Conservation (phyloP, 2,113 vertebrate species). For the Calypte anna region DNA sequence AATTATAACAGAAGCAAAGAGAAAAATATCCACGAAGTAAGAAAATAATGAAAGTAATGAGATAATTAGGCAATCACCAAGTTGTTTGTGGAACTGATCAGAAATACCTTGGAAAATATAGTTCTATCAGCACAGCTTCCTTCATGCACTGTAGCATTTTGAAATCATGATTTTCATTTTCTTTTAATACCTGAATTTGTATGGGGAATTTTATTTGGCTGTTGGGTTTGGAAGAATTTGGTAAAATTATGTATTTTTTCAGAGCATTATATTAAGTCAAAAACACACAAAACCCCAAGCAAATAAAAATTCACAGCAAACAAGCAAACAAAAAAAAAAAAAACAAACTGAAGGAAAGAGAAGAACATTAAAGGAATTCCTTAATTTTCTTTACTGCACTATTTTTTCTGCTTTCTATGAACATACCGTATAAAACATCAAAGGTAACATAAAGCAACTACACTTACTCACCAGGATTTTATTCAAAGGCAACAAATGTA, state of each 20-base stretch:
- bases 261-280: neutral
- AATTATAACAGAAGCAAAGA: neutral
- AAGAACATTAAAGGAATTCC: neutral
- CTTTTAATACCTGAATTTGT: neutral
- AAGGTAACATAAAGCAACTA: neutral
- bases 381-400: neutral
- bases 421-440: neutral
- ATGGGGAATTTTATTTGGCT: neutral
- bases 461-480: neutral
- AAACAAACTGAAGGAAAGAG: neutral
- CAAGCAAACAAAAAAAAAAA: neutral
- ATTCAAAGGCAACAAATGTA: neutral
- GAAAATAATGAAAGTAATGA: neutral
- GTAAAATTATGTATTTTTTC: neutral
- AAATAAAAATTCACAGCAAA: neutral
- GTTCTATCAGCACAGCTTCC: neutral
- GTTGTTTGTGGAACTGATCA: neutral
- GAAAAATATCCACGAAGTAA: neutral
- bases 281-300: rapidly evolving
- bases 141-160: neutral
- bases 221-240: neutral
- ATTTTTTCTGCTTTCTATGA: neutral
- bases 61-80: neutral
- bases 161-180: neutral
- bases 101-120: neutral